Percentiles rank a stretch among this genome's conserved stretches.
Evolutionary conservation across 2,113 vertebrate species (phyloP).

Genomic region (Paramisgurnus dabryanus): DNA sequence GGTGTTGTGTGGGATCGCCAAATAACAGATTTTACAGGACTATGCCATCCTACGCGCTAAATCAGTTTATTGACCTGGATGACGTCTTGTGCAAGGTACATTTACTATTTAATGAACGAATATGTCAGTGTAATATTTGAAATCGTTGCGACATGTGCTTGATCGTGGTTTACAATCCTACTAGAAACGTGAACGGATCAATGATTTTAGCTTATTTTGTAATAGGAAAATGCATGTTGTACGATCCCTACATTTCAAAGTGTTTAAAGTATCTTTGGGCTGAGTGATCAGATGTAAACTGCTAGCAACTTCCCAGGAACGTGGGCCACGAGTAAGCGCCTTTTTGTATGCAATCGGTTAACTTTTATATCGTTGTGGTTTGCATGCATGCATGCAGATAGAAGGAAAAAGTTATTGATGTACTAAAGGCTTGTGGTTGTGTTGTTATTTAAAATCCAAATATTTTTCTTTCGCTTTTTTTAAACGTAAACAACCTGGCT

Average conservation of each 20-base stretch:
- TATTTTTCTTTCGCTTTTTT: constrained; percentile 10
- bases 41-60: constrained; percentile 71
- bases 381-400: accelerated
- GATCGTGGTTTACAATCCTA: not conserved
- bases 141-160: not conserved
- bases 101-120: not conserved
- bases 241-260: not conserved
- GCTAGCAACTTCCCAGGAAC: constrained; percentile 9
- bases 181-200: not conserved
- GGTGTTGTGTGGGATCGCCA: not conserved
- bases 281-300: not conserved
- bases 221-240: not conserved
- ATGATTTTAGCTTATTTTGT: not conserved
- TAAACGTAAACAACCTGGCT: constrained; percentile 45
- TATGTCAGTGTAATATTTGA: not conserved
- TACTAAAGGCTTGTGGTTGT: not conserved
- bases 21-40: constrained; percentile 12
- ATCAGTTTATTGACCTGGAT: constrained; percentile 69
- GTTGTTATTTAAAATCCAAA: not conserved
- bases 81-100: constrained; percentile 76
- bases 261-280: no score
- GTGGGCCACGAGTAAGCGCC: constrained; percentile 21
- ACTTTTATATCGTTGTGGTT: not conserved
- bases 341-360: not conserved
- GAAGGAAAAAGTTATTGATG: not conserved